A percentile compares a stretch with the other conserved stretches of the same genome.
Conservation (phyloP, 2,797 vertebrate genomes). For the Gymnopithys bicolor region DNA sequence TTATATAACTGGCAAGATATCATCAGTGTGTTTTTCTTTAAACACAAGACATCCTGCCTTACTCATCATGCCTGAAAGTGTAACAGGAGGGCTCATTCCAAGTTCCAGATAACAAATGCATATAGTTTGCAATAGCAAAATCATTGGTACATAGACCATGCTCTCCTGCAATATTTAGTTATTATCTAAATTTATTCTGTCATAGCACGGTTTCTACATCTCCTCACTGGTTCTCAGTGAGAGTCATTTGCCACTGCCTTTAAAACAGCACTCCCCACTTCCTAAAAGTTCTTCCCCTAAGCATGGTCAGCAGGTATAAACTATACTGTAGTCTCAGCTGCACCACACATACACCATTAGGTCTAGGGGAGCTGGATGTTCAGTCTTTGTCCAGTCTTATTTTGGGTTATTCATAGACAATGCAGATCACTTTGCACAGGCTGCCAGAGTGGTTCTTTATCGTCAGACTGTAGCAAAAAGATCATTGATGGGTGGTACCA, state of each 20-base stretch:
- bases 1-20: background rate
- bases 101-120: background rate
- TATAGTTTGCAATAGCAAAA: background rate
- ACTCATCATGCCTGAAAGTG: background rate
- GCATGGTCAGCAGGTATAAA: background rate
- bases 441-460: background rate
- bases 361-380: background rate
- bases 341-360: accelerated
- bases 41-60: background rate
- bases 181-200: background rate
- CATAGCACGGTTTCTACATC: background rate
- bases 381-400: background rate
- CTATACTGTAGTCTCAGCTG: background rate
- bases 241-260: background rate
- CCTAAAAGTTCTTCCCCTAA: background rate
- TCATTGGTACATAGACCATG: accelerated
- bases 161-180: background rate
- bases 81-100: background rate
- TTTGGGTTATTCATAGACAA: background rate
- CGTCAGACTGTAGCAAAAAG: background rate
- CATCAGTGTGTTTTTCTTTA: background rate
- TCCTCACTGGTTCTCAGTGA: background rate
- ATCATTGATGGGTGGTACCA: background rate
- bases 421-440: background rate
- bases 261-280: background rate